Evolutionary conservation across 2,888 invertebrate genomes (phyloP), one percentile per base, ranked within the genome.

Genomic region (Nomada fabriciana): DNA sequence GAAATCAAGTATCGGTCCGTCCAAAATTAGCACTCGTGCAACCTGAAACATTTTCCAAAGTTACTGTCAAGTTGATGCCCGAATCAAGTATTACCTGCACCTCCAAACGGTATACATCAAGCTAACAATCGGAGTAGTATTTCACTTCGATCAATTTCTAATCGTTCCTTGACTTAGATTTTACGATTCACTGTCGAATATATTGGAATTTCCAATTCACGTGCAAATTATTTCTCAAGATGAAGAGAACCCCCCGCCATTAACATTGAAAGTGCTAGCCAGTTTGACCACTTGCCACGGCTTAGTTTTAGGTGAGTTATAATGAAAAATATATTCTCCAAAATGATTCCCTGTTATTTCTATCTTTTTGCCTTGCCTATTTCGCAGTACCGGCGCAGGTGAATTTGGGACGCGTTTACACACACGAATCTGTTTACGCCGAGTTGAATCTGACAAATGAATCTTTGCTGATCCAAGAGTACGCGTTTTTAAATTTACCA

Each of bases 391-490:
- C 82, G 11, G 47, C 43, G 0, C 1, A 42, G 11, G 5, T 82
- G 9, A 47, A 82, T 23, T 64, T 82, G 5, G 82, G 82, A 10
- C 2, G 15, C 15, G 82, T 69, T 11, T 18, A 55, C 68, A 82
- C 82, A 0, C 70, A 82, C 68, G 82, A 82, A 10, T 82, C 82
- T 0, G 80, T 68, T 0, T 59, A 42, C 42, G 23, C 71, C 0
- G 82, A 81, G 47, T 11, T 82, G 50, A 60, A 50, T 1, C 13
- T 82, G n/a, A 72, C 82, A 1, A 82, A 82, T 9, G 53, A 71
- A 2, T 64, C 68, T 10, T 9, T 82, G 15, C 36, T 72, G 5
- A 68, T 57, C n/a, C 86, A 86, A 63, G 83, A 86, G 10, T 86
- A 61, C 18, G 86, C 69, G 36, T 86, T 86, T 20, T 0, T 63